Base-by-base conservation (phyloP, 2,888 invertebrate genomes). In the Glaucopsyche alexis region DNA sequence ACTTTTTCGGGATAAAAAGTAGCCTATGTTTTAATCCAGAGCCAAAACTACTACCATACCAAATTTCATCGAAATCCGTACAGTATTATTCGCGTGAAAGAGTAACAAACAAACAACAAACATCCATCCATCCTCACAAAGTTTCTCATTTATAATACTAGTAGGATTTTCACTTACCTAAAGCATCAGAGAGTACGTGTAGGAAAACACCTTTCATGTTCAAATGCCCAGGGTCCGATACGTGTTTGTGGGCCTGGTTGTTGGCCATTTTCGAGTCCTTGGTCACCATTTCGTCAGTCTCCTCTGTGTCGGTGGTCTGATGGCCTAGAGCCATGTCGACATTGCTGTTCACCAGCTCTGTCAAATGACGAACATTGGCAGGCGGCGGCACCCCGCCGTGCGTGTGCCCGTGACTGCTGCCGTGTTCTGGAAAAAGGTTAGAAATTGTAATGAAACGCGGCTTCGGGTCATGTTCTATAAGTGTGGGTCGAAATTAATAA, bases 181-280 rank as follows among this genome's bases (percentile, higher is more conserved):
- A 93, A 29, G 99, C 99, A 92, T 99, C 99, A 70, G 99, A 99
- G 52, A 99, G 90, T 6, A 99, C 97, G 86, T 99, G 99, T 73
- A 99, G 94, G 87, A 99, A 99, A n/a, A 99, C 99, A n/a, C 99
- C 99, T 73, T 98, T 95, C 99, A 99, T 99, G 86, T 99, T 99
- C 96, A 99, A 96, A 85, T 98, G 97, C 3, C 96, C 95, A 0
- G 96, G 94, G 83, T 95, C 94, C 83, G 76, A 67, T 81, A 80
- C 73, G 83, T 82, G 0, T 88, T 84, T 93, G 60, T 60, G 60
- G 7, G 90, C 81, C 75, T 90, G 87, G 71, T 87, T 87, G 76
- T 82, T 85, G 75, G 88, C 82, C 40, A 81, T 73, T 75, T 87
- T 87, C 71, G 80, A 82, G 0, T 82, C 77, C 72, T 86, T 88